Conservation (phyloP, 2,888 invertebrate species). For the Seira sanloemensis region DNA sequence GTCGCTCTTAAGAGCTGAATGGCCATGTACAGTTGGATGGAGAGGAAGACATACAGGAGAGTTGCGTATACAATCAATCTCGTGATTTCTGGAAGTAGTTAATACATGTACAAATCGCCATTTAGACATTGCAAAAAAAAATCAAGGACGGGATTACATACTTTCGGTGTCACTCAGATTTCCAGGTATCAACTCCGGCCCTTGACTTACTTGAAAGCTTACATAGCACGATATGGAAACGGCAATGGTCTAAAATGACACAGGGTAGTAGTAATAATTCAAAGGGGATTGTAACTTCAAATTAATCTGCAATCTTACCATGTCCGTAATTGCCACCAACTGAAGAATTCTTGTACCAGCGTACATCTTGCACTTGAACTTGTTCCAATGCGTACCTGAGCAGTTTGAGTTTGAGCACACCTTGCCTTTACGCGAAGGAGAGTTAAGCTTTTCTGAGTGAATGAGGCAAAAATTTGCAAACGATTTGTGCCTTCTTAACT, state of each 20-base stretch:
- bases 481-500: no score
- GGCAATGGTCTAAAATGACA: constrained; percentile 41
- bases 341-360: constrained; percentile 34
- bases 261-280: not conserved
- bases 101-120: no score
- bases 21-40: constrained; percentile 65
- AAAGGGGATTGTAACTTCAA: no score
- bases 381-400: no score
- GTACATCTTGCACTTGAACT: not conserved
- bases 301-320: constrained; percentile 23
- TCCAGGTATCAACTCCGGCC: constrained; percentile 58
- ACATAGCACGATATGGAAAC: constrained; percentile 50
- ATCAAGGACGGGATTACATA: constrained; percentile 16
- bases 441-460: no score
- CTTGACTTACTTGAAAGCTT: constrained; percentile 55
- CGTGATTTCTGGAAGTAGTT: constrained; percentile 63
- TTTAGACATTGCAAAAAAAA: no score
- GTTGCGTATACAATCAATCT: constrained; percentile 59
- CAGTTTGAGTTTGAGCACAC: no score
- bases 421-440: no score
- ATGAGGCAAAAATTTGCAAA: no score
- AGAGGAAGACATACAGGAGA: constrained; percentile 58
- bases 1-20: constrained; percentile 55
- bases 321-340: constrained; percentile 41
- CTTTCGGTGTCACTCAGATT: constrained; percentile 58